Percentiles rank a stretch among this genome's conserved stretches.
These are phyloP conservation scores for Lipotes vexillifer DNA, from an alignment of 2,113 vertebrate genomes.

Conservation along the genomic window DNA sequence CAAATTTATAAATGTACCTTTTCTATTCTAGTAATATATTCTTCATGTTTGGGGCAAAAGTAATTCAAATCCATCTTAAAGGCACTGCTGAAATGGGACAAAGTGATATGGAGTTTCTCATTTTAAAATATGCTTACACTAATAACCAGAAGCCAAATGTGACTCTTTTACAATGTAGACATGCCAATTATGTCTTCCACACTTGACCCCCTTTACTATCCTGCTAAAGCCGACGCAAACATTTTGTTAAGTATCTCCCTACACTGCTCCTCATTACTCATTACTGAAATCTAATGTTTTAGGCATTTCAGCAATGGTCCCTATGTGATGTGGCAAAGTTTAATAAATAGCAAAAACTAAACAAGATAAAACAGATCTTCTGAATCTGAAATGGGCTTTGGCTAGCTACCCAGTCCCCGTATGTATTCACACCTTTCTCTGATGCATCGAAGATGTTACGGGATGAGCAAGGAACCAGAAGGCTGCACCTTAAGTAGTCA, in stretches of 20 bases:
- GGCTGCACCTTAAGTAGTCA: background rate
- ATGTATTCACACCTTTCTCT: background rate
- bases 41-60: background rate
- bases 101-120: background rate
- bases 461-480: background rate
- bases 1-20: background rate
- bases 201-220: background rate
- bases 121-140: background rate
- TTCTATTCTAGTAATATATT: background rate
- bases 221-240: background rate
- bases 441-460: background rate
- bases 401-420: background rate
- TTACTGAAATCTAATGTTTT: background rate
- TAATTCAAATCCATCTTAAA: slow-evolving; percentile 17
- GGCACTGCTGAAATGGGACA: background rate
- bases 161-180: background rate
- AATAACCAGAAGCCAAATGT: background rate
- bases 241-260: background rate
- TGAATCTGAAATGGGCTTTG: background rate
- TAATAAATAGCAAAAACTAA: background rate
- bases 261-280: background rate
- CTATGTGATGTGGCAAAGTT: background rate
- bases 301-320: background rate
- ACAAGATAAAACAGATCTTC: background rate
- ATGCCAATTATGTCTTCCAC: background rate